A percentile compares a stretch with the other conserved stretches of the same genome.
These are phyloP conservation scores for Leptodactylus fallax DNA, from an alignment of 2,797 vertebrate genomes.

Conservation along the genomic window DNA sequence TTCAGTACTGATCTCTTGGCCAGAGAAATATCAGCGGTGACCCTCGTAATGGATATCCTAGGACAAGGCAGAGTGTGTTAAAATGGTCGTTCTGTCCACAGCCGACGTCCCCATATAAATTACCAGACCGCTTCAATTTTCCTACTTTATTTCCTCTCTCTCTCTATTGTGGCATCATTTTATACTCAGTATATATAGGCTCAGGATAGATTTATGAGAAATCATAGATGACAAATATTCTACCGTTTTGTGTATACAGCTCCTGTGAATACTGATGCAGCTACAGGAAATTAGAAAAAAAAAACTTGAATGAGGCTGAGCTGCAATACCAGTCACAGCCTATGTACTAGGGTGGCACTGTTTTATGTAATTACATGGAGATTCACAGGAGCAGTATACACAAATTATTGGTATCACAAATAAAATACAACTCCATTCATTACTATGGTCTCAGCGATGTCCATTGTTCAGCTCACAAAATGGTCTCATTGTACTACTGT, in stretches of 20 bases:
- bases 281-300: not conserved
- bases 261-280: not conserved
- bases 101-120: not conserved
- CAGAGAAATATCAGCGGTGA: slow-evolving; percentile 98
- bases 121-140: not conserved
- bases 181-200: not conserved
- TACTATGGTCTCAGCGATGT: not conserved
- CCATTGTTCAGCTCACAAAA: not conserved
- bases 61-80: slow-evolving; percentile 59
- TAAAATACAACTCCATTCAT: no score
- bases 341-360: not conserved
- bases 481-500: not conserved
- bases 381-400: not conserved
- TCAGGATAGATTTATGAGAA: not conserved
- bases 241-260: not conserved
- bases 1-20: slow-evolving; percentile 98
- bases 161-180: not conserved
- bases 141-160: not conserved
- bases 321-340: not conserved
- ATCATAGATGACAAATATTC: not conserved
- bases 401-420: not conserved
- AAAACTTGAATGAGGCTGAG: not conserved
- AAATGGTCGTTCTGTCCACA: not conserved
- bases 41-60: slow-evolving; percentile 98
- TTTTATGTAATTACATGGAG: not conserved